Conservation (phyloP, 2,888 invertebrate species). For the Heteromyza rotundicornis region DNA sequence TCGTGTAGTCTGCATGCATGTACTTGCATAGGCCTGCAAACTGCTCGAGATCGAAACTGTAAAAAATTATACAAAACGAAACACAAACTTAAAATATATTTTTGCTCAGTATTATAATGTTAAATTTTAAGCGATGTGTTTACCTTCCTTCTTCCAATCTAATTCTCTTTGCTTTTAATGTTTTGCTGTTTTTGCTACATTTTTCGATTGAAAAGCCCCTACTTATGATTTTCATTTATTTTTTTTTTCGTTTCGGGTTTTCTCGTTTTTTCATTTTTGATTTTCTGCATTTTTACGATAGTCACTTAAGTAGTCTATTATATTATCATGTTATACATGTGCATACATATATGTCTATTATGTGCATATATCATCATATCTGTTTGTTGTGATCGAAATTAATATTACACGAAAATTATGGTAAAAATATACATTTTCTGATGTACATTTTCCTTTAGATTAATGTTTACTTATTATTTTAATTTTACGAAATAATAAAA, state of each 20-base stretch:
- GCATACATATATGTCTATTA: too few species aligned
- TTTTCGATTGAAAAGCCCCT: neutral
- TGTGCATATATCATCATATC: too few species aligned
- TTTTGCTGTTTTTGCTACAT: neutral
- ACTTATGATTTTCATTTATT: neutral
- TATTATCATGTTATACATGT: constrained; percentile 16
- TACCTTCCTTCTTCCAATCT: constrained; percentile 12
- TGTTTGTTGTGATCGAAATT: constrained; percentile 37
- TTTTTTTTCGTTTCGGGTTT: neutral
- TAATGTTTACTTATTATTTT: constrained; percentile 6
- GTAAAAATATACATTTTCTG: too few species aligned
- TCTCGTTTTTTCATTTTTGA: constrained; percentile 1
- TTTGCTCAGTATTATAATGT: constrained; percentile 62
- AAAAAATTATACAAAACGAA: neutral
- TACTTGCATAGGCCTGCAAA: too few species aligned
- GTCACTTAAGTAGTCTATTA: constrained; percentile 3
- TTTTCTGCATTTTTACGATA: neutral
- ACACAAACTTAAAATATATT: constrained; percentile 39
- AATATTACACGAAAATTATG: constrained; percentile 15
- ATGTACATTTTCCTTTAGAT: too few species aligned
- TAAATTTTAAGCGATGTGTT: constrained; percentile 56
- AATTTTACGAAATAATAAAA: constrained; percentile 35
- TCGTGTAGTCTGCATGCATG: too few species aligned
- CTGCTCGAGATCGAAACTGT: too few species aligned
- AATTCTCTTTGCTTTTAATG: neutral